Evolutionary conservation across 2,797 vertebrate genomes (phyloP).

Genomic region (Monodelphis domestica): DNA sequence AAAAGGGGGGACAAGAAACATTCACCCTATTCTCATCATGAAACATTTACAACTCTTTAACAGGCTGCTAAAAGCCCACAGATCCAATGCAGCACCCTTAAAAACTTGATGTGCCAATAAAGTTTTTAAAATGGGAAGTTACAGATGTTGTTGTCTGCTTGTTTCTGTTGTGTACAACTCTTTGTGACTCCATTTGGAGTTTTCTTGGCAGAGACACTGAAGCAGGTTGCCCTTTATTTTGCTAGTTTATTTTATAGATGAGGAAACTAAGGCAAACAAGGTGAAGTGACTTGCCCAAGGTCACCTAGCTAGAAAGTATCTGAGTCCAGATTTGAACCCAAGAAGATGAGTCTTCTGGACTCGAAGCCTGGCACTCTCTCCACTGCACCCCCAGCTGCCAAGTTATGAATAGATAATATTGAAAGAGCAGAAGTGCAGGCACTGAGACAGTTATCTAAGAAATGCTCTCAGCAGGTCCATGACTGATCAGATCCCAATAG

Average conservation of each 20-base stretch:
- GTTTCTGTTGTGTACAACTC: too few species aligned
- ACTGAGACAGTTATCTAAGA: neutral
- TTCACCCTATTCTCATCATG: neutral
- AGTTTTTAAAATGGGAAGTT: neutral
- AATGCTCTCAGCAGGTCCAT: neutral
- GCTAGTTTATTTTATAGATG: too few species aligned
- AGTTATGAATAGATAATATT: neutral
- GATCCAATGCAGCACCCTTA: neutral
- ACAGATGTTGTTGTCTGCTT: too few species aligned
- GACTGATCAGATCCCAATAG: neutral
- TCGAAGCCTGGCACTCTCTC: too few species aligned
- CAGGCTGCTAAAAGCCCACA: neutral
- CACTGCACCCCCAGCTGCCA: neutral
- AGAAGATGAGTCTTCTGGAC: too few species aligned
- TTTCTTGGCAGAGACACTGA: too few species aligned
- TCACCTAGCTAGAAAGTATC: too few species aligned
- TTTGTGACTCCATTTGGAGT: too few species aligned
- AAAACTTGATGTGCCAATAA: neutral
- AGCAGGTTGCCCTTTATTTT: too few species aligned
- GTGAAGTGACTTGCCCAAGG: too few species aligned
- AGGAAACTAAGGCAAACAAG: too few species aligned
- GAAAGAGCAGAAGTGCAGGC: neutral
- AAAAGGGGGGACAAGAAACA: neutral
- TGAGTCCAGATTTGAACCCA: too few species aligned
- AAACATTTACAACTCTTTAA: neutral